phyloP scores from a whole-genome alignment of 2,888 invertebrate species.

The Pomacea canaliculata region DNA sequence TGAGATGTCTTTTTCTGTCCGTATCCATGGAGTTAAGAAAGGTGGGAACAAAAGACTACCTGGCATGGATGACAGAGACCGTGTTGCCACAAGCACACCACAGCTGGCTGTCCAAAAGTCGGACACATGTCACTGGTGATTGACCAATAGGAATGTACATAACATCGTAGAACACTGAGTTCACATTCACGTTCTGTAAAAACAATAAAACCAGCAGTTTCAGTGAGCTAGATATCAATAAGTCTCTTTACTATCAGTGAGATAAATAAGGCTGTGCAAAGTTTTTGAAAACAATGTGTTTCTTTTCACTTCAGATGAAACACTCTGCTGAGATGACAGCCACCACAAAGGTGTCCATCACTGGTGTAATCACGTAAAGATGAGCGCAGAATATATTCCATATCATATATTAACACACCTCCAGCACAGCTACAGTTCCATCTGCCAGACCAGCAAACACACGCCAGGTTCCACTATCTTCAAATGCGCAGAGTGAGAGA shows the following conservation, averaged over 20 bases:
- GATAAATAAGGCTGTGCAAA: too few relatives aligned
- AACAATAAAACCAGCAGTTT: background rate
- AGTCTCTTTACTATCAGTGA: too few relatives aligned
- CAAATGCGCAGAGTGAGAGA: slow-evolving; percentile 67
- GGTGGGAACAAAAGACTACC: slow-evolving; percentile 51
- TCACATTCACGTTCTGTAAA: slow-evolving; percentile 11
- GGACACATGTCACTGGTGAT: slow-evolving; percentile 70
- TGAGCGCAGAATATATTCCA: background rate
- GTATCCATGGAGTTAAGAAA: too few relatives aligned
- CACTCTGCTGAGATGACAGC: too few relatives aligned
- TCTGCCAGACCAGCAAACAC: slow-evolving; percentile 72
- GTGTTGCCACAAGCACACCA: slow-evolving; percentile 73
- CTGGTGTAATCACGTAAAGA: too few relatives aligned
- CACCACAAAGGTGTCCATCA: too few relatives aligned
- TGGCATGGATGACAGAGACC: slow-evolving; percentile 71
- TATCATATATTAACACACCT: slow-evolving; percentile 57
- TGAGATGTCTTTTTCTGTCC: too few relatives aligned
- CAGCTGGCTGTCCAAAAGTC: slow-evolving; percentile 67
- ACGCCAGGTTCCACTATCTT: slow-evolving; percentile 60
- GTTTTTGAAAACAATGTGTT: too few relatives aligned
- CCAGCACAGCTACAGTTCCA: slow-evolving; percentile 72
- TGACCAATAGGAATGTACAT: slow-evolving; percentile 72
- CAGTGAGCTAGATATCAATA: too few relatives aligned
- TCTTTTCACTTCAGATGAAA: too few relatives aligned
- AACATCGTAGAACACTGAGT: slow-evolving; percentile 57